Evolutionary conservation across 2,797 vertebrate species (phyloP), one percentile per base, ranked within the genome.

Genomic region (Chiloscyllium punctatum): DNA sequence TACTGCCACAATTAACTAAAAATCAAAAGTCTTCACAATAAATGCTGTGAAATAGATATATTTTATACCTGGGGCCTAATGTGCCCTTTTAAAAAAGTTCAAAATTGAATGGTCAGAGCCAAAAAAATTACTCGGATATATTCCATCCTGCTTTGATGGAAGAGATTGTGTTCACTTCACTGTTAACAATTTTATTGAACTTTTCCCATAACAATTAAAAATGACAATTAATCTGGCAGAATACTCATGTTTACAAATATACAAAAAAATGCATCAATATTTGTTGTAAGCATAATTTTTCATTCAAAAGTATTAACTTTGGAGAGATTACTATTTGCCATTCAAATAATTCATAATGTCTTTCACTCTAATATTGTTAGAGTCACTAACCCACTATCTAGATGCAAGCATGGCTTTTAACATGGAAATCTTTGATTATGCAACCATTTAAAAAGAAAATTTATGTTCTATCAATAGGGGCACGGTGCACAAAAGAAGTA

Each of bases 21-120:
- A 97, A 97, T 97, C 97, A 97, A 97, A 97, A 97, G 97, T 97
- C 97, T 97, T 97, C 97, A 97, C 96, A 96, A 96, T 96, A 96
- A 97, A 97, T 96, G 97, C 96, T 96, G 96, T 94, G 95, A 96
- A 96, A 96, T 96, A 95, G 96, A 97, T 96, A 23, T 97, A 97
- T 97, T 97, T 97, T 97, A 96, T 96, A 97, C 96, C 96, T 96
- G 96, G 84, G 96, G 96, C 96, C 96, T 96, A 96, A 94, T 86
- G 96, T 95, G 96, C 96, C 96, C 96, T 97, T 97, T 97, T 96
- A 97, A 96, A 9, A 92, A 96, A 96, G 96, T 96, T 95, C 96
- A 97, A 96, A 97, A 97, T 96, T 96, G 92, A 96, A 96, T 42
- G 94, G 33, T 16, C 92, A 33, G 62, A 69, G 1, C 33, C 62